Percentiles rank a stretch among this genome's conserved stretches.
phyloP scores from a whole-genome alignment of 1,140 invertebrate genomes.

The Brachionus asplanchnoidis region DNA sequence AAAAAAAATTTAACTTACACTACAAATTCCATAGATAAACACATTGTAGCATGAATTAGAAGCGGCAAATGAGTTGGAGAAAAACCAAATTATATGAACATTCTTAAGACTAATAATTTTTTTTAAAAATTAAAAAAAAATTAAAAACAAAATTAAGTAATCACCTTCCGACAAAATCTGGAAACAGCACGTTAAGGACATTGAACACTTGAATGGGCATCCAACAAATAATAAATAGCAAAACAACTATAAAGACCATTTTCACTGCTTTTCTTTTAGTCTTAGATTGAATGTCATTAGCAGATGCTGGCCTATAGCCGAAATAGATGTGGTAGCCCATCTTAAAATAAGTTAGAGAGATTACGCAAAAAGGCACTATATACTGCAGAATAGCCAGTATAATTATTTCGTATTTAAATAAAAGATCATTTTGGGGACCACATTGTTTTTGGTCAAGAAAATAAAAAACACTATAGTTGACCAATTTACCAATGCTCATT shows the following conservation, averaged over 20 bases:
- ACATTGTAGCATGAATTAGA: constrained; percentile 79
- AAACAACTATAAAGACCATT: constrained; percentile 58
- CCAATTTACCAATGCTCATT: constrained; percentile 63
- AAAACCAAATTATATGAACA: constrained; percentile 63
- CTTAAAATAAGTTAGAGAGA: background rate
- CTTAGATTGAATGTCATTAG: background rate
- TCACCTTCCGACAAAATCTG: background rate
- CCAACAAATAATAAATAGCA: constrained; percentile 58
- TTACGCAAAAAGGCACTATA: constrained; percentile 20
- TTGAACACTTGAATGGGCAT: constrained; percentile 55
- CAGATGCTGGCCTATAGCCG: background rate
- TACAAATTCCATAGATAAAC: constrained; percentile 78
- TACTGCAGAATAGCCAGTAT: background rate
- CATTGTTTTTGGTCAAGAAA: background rate
- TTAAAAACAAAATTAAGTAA: background rate
- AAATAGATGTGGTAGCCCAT: constrained; percentile 30
- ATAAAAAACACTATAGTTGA: background rate
- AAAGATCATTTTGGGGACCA: background rate
- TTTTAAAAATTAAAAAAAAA: background rate
- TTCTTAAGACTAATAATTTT: constrained; percentile 49
- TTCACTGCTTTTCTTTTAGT: constrained; percentile 47
- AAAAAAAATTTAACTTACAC: constrained; percentile 62
- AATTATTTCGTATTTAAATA: constrained; percentile 16
- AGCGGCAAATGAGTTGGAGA: constrained; percentile 78
- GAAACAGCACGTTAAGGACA: constrained; percentile 39